Evolutionary conservation across 2,113 vertebrate genomes (phyloP), one percentile per base, ranked within the genome.

Genomic region (Redunca redunca): DNA sequence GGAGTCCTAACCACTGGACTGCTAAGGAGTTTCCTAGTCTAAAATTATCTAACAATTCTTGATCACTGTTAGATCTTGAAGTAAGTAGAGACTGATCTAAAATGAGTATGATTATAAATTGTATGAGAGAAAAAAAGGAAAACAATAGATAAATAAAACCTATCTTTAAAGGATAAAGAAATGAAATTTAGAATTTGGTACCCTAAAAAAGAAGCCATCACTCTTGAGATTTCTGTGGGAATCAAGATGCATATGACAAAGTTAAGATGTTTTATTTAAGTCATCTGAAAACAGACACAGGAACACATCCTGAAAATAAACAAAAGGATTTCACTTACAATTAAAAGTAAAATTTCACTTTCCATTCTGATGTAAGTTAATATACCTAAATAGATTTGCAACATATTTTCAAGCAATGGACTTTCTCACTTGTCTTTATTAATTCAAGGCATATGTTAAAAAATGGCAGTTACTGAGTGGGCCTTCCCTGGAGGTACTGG

Each of bases 181-280:
- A 30, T 82, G 86, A 88, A 88, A 58, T 64, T 93, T 93, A 89
- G 13, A 86, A 57, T 93, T 60, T 95, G 9, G 0, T 86, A 74
- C 40, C 43, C 95, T 93, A 96, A 82, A 96, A 96, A 88, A 36
- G 33, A 91, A 93, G 13, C 26, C n/a, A 82, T 64, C 10, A 48
- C 43, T 36, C 43, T 71, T 74, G 60, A 94, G 53, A 81, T 62
- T 64, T 57, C 50, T n/a, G 50, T 71, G 11, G 4, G 12, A 88
- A 80, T 84, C 28, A 88, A 93, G 9, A 78, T 85, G 67, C 55
- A 90, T 53, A 77, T 23, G 58, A 91, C 15, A 93, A 95, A 92
- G 40, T 74, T 84, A 55, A 94, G 53, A 83, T 84, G 0, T 53
- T 97, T 84, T 55, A 88, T 13, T 83, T 50, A 62, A 6, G 2